phyloP scores from a whole-genome alignment of 2,888 invertebrate species.

The Folsomia manolachei region DNA sequence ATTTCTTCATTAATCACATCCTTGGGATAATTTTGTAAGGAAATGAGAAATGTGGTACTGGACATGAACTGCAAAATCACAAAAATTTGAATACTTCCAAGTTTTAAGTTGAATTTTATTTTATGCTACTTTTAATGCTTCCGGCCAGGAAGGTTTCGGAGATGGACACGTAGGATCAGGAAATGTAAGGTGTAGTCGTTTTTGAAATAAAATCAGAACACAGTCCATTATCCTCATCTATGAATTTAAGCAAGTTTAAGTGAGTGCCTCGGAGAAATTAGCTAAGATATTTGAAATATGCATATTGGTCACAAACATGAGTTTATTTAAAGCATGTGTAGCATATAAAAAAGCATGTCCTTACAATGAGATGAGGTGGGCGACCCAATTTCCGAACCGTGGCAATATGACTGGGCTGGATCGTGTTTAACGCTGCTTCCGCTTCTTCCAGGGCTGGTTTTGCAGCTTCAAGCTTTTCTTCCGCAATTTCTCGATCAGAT shows the following conservation, averaged over 20 bases:
- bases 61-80: slow-evolving; percentile 91
- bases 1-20: slow-evolving; percentile 96
- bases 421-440: slow-evolving; percentile 89
- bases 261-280: neutral
- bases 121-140: slow-evolving; percentile 76
- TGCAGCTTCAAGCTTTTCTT: slow-evolving; percentile 85
- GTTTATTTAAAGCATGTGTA: no score
- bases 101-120: neutral
- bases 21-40: slow-evolving; percentile 91
- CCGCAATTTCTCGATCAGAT: slow-evolving; percentile 84
- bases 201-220: slow-evolving; percentile 86
- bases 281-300: neutral
- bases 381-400: slow-evolving; percentile 90
- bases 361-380: slow-evolving; percentile 92
- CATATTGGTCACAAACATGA: neutral
- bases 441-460: slow-evolving; percentile 94
- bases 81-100: slow-evolving; percentile 7
- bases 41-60: slow-evolving; percentile 83
- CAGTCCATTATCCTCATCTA: slow-evolving; percentile 97
- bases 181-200: slow-evolving; percentile 76
- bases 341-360: no score
- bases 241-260: no score
- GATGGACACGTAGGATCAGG: slow-evolving; percentile 77
- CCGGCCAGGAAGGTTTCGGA: slow-evolving; percentile 93
- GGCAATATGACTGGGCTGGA: slow-evolving; percentile 93